phyloP scores from a whole-genome alignment of 2,797 vertebrate genomes.

The Pteropus rufus region DNA sequence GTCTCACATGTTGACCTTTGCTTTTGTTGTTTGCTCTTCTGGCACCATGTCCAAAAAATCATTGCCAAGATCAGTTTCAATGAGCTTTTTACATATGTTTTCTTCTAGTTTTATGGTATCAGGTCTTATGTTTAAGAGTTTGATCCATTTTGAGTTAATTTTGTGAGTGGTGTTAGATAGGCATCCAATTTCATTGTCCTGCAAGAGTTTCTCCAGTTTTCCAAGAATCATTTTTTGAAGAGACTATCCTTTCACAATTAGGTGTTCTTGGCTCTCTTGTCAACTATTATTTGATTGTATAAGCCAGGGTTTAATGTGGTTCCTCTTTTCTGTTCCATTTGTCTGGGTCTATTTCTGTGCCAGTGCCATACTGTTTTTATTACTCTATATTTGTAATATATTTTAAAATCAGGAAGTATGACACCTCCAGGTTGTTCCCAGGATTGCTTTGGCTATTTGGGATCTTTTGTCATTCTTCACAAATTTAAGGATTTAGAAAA shows the following conservation, averaged over 20 bases:
- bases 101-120: background rate
- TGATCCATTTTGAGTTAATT: background rate
- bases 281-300: background rate
- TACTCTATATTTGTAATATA: background rate
- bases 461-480: background rate
- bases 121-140: background rate
- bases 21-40: background rate
- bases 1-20: background rate
- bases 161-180: background rate
- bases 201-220: background rate
- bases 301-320: background rate
- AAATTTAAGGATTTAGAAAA: background rate
- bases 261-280: background rate
- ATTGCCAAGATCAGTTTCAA: background rate
- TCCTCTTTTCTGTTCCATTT: background rate
- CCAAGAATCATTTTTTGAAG: background rate
- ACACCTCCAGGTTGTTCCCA: background rate
- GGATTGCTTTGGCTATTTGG: background rate
- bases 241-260: background rate
- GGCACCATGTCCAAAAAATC: background rate
- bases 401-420: background rate
- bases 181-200: background rate
- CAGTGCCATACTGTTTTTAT: background rate
- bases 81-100: background rate
- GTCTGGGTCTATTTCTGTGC: background rate